Evolutionary conservation across 1,140 invertebrate species (phyloP).

Genomic region (Drosophila triauraria): DNA sequence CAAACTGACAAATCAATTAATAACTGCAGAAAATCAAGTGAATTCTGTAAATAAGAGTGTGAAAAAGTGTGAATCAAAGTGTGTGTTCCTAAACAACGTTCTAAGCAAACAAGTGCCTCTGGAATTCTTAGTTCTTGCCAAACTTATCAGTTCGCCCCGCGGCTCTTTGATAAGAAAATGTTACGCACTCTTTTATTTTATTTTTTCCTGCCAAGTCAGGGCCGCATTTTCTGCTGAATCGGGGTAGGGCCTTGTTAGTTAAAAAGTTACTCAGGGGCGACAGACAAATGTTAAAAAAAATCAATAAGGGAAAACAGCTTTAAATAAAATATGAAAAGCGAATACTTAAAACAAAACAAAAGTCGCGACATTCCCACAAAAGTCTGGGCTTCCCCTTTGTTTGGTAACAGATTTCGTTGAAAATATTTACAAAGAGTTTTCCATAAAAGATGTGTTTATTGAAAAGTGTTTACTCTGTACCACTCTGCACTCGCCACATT

Average conservation of each 20-base stretch:
- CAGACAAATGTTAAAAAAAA: slow-evolving; percentile 4
- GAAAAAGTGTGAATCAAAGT: slow-evolving; percentile 16
- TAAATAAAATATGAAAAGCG: slow-evolving; percentile 1
- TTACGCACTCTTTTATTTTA: slow-evolving; percentile 40
- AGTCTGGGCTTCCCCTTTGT: background rate
- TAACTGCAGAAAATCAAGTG: background rate
- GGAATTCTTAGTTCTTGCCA: slow-evolving; percentile 33
- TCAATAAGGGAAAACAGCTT: slow-evolving; percentile 8
- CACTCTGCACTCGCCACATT: slow-evolving; percentile 41
- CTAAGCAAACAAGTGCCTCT: slow-evolving; percentile 19
- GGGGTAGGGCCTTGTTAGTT: background rate
- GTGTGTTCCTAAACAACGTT: slow-evolving; percentile 2
- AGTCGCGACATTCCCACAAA: background rate
- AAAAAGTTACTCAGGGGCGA: background rate
- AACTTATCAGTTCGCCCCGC: slow-evolving; percentile 26
- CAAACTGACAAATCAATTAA: background rate
- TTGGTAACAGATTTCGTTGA: slow-evolving; percentile 2
- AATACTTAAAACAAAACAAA: background rate
- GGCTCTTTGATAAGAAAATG: slow-evolving; percentile 56
- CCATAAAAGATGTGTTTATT: slow-evolving; percentile 39
- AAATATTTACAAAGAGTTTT: slow-evolving; percentile 36
- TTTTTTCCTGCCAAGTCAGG: slow-evolving; percentile 29
- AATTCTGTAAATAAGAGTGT: background rate
- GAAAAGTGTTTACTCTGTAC: slow-evolving; percentile 40
- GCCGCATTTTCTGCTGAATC: background rate